phyloP scores from a whole-genome alignment of 23 tunicate genomes.

The Aplidium turbinatum region DNA sequence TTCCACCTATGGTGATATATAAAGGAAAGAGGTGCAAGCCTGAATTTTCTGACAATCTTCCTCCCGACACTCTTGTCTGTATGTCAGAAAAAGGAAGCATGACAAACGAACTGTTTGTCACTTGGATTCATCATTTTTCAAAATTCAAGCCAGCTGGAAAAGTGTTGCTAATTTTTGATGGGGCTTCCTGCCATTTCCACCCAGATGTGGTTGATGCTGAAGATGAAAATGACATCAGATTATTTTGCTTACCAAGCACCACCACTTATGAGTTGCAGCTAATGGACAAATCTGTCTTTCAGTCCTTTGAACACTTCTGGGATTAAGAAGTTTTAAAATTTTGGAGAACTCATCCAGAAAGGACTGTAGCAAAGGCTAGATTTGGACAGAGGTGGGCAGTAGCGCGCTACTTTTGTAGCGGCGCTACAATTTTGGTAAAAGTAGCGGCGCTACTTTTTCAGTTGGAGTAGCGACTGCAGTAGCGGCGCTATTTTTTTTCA shows the following conservation, averaged over 20 bases:
- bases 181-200: slow-evolving; percentile 23
- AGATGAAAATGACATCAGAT: slow-evolving; percentile 6
- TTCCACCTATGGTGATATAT: slow-evolving; percentile 33
- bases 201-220: slow-evolving; percentile 36
- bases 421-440: too few relatives aligned
- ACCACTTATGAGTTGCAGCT: slow-evolving; percentile 34
- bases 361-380: slow-evolving; percentile 23
- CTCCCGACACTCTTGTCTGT: slow-evolving; percentile 15
- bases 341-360: slow-evolving; percentile 43
- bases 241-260: slow-evolving; percentile 32
- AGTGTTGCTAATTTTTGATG: slow-evolving; percentile 37
- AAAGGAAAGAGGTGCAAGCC: slow-evolving; percentile 34
- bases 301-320: slow-evolving; percentile 43
- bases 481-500: too few relatives aligned
- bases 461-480: too few relatives aligned
- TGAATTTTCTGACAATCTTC: slow-evolving; percentile 29
- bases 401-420: too few relatives aligned
- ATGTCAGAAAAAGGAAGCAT: slow-evolving; percentile 37
- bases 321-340: slow-evolving; percentile 38
- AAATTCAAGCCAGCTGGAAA: slow-evolving; percentile 19
- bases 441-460: too few relatives aligned
- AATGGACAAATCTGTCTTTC: slow-evolving; percentile 27
- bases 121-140: slow-evolving; percentile 26
- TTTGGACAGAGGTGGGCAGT: too few relatives aligned
- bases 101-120: slow-evolving; percentile 18